These are phyloP conservation scores for Drosophila peninsularis DNA, from an alignment of 2,888 invertebrate genomes.

Conservation along the genomic window DNA sequence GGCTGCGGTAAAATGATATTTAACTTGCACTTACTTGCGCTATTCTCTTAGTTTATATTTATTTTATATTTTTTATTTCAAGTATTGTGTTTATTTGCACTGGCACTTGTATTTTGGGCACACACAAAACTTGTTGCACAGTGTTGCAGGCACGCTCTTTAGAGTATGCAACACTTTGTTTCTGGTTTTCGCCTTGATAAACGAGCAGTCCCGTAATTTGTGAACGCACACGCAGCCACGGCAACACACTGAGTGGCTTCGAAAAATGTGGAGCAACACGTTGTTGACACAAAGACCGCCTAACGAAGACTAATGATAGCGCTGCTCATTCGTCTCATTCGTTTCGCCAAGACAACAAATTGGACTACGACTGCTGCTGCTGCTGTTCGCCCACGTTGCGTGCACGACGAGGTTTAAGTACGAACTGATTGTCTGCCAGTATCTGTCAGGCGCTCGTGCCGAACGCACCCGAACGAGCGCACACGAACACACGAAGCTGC, in stretches of 20 bases:
- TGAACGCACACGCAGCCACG: slow-evolving; percentile 4
- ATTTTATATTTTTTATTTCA: background rate
- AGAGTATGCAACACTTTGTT: slow-evolving; percentile 30
- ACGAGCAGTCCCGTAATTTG: slow-evolving; percentile 22
- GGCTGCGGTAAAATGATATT: slow-evolving; percentile 38
- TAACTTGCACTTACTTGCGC: slow-evolving; percentile 47
- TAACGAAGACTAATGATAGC: slow-evolving; percentile 81
- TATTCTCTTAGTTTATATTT: background rate
- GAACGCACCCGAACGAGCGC: slow-evolving; percentile 1
- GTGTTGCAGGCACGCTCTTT: slow-evolving; percentile 17
- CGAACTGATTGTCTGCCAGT: slow-evolving; percentile 54
- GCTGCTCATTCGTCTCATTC: slow-evolving; percentile 22
- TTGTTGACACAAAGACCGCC: slow-evolving; percentile 84
- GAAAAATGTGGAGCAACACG: slow-evolving; percentile 75
- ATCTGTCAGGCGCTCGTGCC: slow-evolving; percentile 4
- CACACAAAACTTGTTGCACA: slow-evolving; percentile 64
- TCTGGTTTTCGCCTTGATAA: slow-evolving; percentile 28
- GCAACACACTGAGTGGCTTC: background rate
- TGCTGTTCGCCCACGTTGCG: slow-evolving; percentile 31
- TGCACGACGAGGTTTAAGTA: slow-evolving; percentile 47
- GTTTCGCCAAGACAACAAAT: slow-evolving; percentile 4
- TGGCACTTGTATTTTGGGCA: slow-evolving; percentile 19
- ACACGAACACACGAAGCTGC: slow-evolving; percentile 16
- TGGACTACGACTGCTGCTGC: background rate
- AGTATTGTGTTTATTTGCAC: slow-evolving; percentile 19